Conservation (phyloP, 2,888 invertebrate genomes). For the Pyrochroa serraticornis region DNA sequence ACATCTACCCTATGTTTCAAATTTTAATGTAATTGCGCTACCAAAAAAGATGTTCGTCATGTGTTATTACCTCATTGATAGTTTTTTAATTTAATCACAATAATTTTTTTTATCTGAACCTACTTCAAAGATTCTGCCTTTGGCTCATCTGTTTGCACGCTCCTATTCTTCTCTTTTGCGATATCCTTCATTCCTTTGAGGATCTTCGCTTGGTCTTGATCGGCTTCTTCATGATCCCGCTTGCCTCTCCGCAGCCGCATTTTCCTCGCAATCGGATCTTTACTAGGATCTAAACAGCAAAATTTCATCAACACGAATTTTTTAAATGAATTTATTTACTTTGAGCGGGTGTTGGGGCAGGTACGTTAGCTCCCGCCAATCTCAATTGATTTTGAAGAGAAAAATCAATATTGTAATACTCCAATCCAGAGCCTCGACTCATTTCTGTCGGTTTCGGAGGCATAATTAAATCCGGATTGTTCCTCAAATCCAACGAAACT, state of each 20-base stretch:
- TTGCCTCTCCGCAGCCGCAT: slow-evolving; percentile 83
- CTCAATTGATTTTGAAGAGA: slow-evolving; percentile 93
- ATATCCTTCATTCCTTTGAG: slow-evolving; percentile 88
- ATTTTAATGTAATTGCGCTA: no score
- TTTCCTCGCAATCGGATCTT: slow-evolving; percentile 95
- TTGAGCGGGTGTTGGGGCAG: slow-evolving; percentile 71
- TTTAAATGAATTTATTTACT: slow-evolving; percentile 60
- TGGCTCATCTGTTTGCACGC: slow-evolving; percentile 68
- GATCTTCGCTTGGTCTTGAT: slow-evolving; percentile 87
- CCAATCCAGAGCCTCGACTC: slow-evolving; percentile 75
- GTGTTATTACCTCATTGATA: no score
- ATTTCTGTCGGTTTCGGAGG: slow-evolving; percentile 93
- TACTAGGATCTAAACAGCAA: slow-evolving; percentile 63
- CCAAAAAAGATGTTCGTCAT: no score
- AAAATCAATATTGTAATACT: slow-evolving; percentile 99
- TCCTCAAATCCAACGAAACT: slow-evolving; percentile 86
- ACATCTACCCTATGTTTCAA: no score
- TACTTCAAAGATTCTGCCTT: slow-evolving; percentile 77
- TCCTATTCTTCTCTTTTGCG: slow-evolving; percentile 81
- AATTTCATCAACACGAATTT: slow-evolving; percentile 3
- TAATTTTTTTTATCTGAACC: slow-evolving; percentile 43
- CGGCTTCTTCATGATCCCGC: slow-evolving; percentile 79
- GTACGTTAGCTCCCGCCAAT: slow-evolving; percentile 87
- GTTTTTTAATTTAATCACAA: no score
- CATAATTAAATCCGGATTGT: slow-evolving; percentile 96